A percentile compares a stretch with the other conserved stretches of the same genome.
Conservation (phyloP, 2,888 invertebrate genomes). For the Tryphoninae sp. region DNA sequence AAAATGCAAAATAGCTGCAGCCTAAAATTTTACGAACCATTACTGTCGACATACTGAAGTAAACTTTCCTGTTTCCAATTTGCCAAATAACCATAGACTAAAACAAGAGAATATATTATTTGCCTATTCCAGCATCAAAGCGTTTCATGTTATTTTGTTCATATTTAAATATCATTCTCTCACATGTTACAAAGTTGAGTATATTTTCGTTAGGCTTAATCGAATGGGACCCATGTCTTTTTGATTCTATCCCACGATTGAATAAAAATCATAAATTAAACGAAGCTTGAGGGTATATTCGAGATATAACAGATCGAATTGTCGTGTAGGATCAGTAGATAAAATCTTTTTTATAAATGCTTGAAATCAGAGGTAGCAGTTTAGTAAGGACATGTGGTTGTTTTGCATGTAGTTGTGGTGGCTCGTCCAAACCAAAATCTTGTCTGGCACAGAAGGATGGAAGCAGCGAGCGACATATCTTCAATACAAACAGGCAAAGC, state of each 20-base stretch:
- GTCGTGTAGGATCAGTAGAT: slow-evolving; percentile 20
- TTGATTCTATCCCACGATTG: not conserved
- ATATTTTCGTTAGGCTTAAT: not conserved
- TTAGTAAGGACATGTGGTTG: slow-evolving; percentile 79
- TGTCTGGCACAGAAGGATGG: slow-evolving; percentile 85
- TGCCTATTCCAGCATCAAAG: not conserved
- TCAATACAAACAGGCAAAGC: slow-evolving; percentile 82
- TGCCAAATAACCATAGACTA: not conserved
- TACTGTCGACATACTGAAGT: slow-evolving; percentile 1
- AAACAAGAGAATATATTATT: not conserved
- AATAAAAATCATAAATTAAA: slow-evolving; percentile 8
- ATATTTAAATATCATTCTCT: slow-evolving; percentile 11
- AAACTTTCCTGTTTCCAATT: not conserved
- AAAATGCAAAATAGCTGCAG: not conserved
- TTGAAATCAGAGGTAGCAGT: slow-evolving; percentile 74
- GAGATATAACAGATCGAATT: slow-evolving; percentile 1
- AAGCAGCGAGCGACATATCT: slow-evolving; percentile 82
- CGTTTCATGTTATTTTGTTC: not conserved
- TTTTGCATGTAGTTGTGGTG: slow-evolving; percentile 84
- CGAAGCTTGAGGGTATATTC: slow-evolving; percentile 1
- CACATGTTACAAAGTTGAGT: not conserved
- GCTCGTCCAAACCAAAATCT: slow-evolving; percentile 85
- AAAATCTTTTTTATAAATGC: slow-evolving; percentile 62
- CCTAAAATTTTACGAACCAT: not conserved
- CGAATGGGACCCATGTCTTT: slow-evolving; percentile 7